Evolutionary conservation across 1,140 invertebrate genomes (phyloP).

Genomic region (Drosophila ohnishii): DNA sequence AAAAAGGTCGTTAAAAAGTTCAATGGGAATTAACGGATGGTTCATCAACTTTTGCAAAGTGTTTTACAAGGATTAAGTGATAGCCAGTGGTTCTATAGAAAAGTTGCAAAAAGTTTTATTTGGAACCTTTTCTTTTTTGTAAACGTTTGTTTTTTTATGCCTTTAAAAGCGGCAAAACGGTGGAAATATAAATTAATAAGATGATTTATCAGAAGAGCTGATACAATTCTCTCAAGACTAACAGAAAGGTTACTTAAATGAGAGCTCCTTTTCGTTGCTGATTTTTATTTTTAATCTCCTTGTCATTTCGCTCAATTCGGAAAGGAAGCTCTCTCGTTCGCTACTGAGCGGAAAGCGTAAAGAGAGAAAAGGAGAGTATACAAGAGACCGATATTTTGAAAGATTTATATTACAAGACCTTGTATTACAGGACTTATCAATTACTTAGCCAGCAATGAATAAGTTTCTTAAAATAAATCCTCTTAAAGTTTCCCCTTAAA

Average conservation of each 20-base stretch:
- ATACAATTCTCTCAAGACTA: no score
- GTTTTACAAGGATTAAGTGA: neutral
- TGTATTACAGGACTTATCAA: no score
- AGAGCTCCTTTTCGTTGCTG: no score
- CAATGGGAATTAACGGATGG: constrained; percentile 15
- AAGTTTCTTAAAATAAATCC: neutral
- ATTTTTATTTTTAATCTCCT: no score
- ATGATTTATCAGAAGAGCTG: no score
- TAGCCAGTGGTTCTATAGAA: neutral
- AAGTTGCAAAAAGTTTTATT: neutral
- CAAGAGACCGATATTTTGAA: no score
- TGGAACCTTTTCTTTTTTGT: neutral
- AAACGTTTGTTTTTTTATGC: neutral
- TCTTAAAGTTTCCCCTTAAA: no score
- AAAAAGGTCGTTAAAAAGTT: constrained; percentile 26
- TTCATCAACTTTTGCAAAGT: neutral
- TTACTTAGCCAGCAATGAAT: neutral
- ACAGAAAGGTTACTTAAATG: no score
- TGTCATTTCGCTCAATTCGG: no score
- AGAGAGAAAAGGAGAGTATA: neutral
- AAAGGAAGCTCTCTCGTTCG: neutral
- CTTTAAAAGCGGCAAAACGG: neutral
- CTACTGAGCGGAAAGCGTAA: neutral
- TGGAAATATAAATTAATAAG: neutral
- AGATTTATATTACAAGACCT: no score